Evolutionary conservation across 2,797 vertebrate genomes (phyloP).

Genomic region (Mus caroli): DNA sequence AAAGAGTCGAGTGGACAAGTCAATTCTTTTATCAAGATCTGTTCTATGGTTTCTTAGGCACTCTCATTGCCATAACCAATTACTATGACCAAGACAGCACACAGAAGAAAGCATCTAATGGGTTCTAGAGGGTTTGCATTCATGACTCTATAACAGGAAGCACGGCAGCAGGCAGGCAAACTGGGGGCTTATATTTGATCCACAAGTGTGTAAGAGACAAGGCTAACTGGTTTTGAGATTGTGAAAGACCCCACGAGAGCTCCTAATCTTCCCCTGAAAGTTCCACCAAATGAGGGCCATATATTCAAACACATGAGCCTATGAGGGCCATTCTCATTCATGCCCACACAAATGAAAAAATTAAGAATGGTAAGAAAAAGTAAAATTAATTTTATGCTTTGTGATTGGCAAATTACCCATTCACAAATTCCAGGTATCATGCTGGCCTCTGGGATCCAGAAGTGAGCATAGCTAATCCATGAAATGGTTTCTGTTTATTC

Average conservation of each 20-base stretch:
- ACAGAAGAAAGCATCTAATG: neutral
- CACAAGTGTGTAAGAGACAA: neutral
- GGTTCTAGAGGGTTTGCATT: neutral
- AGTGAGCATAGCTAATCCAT: neutral
- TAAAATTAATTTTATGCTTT: conserved; percentile 29
- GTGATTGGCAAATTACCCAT: neutral
- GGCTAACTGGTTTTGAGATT: neutral
- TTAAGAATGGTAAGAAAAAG: conserved; percentile 12
- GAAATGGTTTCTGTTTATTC: neutral
- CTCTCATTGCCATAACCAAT: neutral
- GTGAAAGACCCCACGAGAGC: neutral
- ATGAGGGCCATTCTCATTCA: neutral
- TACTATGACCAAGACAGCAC: neutral
- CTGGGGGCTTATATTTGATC: neutral
- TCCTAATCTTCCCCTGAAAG: neutral
- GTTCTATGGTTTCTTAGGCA: neutral
- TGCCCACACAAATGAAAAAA: neutral
- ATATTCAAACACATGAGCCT: neutral
- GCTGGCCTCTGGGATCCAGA: neutral
- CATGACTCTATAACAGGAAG: neutral
- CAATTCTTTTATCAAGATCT: neutral
- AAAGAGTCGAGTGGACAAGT: neutral
- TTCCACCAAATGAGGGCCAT: neutral
- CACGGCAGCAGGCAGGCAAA: neutral
- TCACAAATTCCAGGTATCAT: neutral